Evolutionary conservation across 2,113 vertebrate species (phyloP), one percentile per base, ranked within the genome.

Genomic region (Hiodon alosoides): DNA sequence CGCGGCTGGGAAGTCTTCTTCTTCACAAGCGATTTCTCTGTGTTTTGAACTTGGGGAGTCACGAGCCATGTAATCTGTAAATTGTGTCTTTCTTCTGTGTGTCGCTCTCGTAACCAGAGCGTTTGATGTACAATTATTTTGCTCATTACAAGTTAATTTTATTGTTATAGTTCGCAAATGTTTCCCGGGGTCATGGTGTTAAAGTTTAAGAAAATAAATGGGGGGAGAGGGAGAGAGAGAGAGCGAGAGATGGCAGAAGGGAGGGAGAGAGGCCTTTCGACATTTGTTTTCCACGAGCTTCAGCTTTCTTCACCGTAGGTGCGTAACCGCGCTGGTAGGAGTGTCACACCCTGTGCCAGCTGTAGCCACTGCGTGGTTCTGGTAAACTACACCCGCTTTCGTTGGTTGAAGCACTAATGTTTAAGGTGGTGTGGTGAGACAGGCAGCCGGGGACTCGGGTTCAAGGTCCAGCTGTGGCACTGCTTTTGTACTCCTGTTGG

Each of bases 111-210:
- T 68, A 77, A 73, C 76, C 67, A 47, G 53, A 72, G 76, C 64
- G 76, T 77, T 77, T 77, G 76, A 77, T 77, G 76, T 77, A 77
- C 71, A 77, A 77, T 77, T 77, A 77, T 77, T 77, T 77, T 73
- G 71, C 71, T 77, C 76, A 77, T 77, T 77, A 77, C 76, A 77
- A 73, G 76, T 77, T 77, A 77, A 77, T 77, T 77, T 77, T 77
- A 77, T 77, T 77, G 76, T 77, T 77, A 73, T 77, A 73, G 76
- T 77, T 77, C 66, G 57, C 76, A 77, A 77, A 77, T 77, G 71
- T 77, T 73, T 73, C 76, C 76, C 17, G 76, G 69, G 76, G 76
- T 77, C 76, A 77, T 67, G 73, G 73, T 77, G 76, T 77, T 77
- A 77, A 77, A 77, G 76, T 77, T 77, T 68, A 73, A 47, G 55